Percentiles rank a stretch among this genome's conserved stretches.
These are phyloP conservation scores for Chouioia cunea DNA, from an alignment of 2,888 invertebrate genomes.

Conservation along the genomic window DNA sequence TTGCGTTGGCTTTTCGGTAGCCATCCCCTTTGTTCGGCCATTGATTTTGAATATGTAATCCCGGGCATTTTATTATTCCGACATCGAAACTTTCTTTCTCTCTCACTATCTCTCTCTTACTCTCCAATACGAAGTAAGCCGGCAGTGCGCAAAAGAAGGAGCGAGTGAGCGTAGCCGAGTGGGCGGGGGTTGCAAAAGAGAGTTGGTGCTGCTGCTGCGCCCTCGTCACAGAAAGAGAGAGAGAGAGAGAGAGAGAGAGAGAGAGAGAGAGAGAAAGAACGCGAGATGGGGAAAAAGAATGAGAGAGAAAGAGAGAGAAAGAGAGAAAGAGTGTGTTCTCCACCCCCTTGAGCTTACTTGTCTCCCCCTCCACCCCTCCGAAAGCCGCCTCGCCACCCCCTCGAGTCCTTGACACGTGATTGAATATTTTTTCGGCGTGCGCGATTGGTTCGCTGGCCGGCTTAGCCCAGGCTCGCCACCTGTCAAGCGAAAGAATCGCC, in stretches of 20 bases:
- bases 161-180: constrained; percentile 32
- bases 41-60: constrained; percentile 68
- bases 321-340: constrained; percentile 13
- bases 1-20: constrained; percentile 1
- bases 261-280: too few species aligned
- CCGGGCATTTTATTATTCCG: constrained; percentile 66
- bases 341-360: constrained; percentile 45
- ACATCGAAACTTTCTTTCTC: constrained; percentile 50
- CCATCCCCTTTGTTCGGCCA: constrained; percentile 57
- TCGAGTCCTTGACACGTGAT: constrained; percentile 67
- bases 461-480: constrained; percentile 56
- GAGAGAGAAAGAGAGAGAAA: neutral
- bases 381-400: constrained; percentile 52
- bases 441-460: constrained; percentile 66
- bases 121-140: constrained; percentile 11
- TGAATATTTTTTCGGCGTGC: constrained; percentile 68
- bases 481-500: constrained; percentile 67
- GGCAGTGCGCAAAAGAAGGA: constrained; percentile 9
- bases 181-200: constrained; percentile 31
- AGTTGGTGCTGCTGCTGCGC: constrained; percentile 33
- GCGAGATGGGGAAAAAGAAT: constrained; percentile 43
- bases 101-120: constrained; percentile 10
- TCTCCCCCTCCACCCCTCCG: constrained; percentile 44
- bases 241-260: constrained; percentile 35
- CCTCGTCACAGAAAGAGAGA: constrained; percentile 46